Base-by-base conservation (phyloP, 2,113 vertebrate species). In the Ancistrus triradiatus region DNA sequence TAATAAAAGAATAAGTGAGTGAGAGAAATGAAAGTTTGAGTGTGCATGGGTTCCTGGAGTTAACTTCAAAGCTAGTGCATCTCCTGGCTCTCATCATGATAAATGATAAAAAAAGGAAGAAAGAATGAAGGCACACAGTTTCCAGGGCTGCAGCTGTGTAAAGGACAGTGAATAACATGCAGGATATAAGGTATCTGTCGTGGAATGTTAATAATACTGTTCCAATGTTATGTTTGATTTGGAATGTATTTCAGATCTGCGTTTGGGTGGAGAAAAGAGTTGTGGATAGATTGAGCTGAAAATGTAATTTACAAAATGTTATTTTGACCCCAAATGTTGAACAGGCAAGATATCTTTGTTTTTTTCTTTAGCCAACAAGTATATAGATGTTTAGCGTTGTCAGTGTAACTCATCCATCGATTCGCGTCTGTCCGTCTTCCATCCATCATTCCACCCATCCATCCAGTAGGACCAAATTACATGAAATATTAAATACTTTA, bases 61-160 rank as follows among this genome's bases (percentile, higher is more conserved):
- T 49, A 43, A 65, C 50, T 43, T 66, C 51, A 69, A 69, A 66
- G 50, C 11, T 42, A 52, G 35, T 31, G 42, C 24, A 66, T 70
- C 60, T 68, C 59, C 69, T 68, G 65, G 64, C 17, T 47, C 61
- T 58, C 43, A 65, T 72, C 35, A 69, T 25, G 6, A 38, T 25
- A 43, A 56, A 63, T 44, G 22, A 56, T 55, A 53, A 44, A 31
- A n/a, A 63, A 47, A 59, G 48, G 27, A 31, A 31, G 27, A 31
- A 31, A 31, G 27, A 31, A 9, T 19, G 37, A 51, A 61, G 18
- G 21, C 6, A 31, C 7, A 4, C 28, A 19, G n/a, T 38, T 44
- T 8, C 4, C 2, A 11, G 13, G 22, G 13, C 33, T 28, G n/a
- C 14, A 7, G 43, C 18, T 37, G 13, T n/a, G 2, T 43, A n/a